A percentile compares a stretch with the other conserved stretches of the same genome.
Evolutionary conservation across 2,113 vertebrate species (phyloP).

Genomic region (Pachycephala philippinensis): DNA sequence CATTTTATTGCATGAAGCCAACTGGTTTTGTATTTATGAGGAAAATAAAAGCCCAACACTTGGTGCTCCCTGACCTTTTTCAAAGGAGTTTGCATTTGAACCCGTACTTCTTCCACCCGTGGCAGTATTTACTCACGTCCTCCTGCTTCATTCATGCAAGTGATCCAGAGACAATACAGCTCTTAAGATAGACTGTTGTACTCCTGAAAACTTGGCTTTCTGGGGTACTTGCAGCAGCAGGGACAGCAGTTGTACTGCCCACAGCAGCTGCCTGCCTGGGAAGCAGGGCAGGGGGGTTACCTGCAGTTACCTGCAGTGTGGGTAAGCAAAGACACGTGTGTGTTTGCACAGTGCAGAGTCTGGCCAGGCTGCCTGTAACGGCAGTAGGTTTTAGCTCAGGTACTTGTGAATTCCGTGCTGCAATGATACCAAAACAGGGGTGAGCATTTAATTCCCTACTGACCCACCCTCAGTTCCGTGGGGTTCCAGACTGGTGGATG

Average conservation of each 20-base stretch:
- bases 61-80: background rate
- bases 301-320: background rate
- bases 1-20: background rate
- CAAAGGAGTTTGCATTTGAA: background rate
- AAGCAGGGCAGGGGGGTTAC: background rate
- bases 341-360: background rate
- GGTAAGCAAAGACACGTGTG: background rate
- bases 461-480: background rate
- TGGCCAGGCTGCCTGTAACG: background rate
- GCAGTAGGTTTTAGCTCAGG: background rate
- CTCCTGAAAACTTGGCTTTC: background rate
- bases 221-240: background rate
- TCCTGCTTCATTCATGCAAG: background rate
- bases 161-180: background rate
- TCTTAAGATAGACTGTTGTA: background rate
- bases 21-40: background rate
- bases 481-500: background rate
- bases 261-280: background rate
- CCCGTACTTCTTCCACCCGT: background rate
- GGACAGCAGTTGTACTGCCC: rapidly evolving
- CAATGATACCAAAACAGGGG: background rate
- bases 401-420: background rate
- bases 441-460: background rate
- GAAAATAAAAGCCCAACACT: background rate
- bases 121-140: background rate